Conservation (phyloP, 2,113 vertebrate species). For the Piprites chloris region DNA sequence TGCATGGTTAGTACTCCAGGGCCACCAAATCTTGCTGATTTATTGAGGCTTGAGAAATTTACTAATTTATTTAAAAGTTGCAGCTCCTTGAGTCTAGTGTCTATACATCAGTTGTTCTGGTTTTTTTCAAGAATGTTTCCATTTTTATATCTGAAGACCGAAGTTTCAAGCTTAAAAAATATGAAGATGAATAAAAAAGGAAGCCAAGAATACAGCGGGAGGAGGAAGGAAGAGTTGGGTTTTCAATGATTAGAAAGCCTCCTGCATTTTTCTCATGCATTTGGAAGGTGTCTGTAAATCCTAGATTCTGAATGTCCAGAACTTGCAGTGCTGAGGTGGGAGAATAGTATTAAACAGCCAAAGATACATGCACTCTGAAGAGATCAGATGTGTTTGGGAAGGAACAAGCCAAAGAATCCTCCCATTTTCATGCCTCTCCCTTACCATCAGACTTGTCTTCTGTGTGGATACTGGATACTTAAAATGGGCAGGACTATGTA, state of each 20-base stretch:
- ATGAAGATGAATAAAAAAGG: neutral
- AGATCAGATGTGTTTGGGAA: neutral
- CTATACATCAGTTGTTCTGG: neutral
- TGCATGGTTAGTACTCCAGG: neutral
- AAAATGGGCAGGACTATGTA: neutral
- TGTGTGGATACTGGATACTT: neutral
- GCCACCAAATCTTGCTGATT: neutral
- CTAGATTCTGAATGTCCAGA: neutral
- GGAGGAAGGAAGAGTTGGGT: neutral
- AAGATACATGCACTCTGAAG: neutral
- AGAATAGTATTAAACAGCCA: neutral
- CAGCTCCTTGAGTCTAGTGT: neutral
- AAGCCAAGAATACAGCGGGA: neutral
- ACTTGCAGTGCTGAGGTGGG: neutral
- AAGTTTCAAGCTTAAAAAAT: conserved; percentile 7
- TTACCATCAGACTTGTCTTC: neutral
- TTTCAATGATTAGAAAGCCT: neutral
- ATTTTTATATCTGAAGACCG: neutral
- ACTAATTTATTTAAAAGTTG: neutral
- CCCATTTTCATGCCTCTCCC: neutral
- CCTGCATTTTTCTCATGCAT: neutral
- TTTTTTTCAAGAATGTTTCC: neutral
- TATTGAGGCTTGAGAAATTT: conserved; percentile 2
- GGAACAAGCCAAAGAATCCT: neutral
- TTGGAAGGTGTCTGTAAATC: neutral